Conservation (phyloP, 92 coral and sea anemone genomes). For the Metridium senile region DNA sequence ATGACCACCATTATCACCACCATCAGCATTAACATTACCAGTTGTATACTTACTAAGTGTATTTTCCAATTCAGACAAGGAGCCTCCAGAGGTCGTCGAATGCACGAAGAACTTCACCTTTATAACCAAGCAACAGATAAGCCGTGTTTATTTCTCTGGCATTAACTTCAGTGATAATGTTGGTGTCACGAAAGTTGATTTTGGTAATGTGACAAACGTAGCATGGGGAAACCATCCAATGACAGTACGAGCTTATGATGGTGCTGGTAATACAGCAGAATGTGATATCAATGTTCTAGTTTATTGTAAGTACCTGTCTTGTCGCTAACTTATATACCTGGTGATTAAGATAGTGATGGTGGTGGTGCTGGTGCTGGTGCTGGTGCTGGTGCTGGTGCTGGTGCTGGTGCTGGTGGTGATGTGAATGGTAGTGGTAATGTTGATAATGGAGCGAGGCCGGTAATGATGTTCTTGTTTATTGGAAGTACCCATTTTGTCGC, state of each 20-base stretch:
- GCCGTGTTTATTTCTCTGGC: constrained; percentile 24
- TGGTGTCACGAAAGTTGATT: constrained; percentile 27
- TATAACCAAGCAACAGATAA: constrained; percentile 19
- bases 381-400: background rate
- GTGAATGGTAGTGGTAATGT: background rate
- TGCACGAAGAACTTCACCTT: constrained; percentile 35
- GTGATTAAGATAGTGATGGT: background rate
- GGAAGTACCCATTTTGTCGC: background rate
- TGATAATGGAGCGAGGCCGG: background rate
- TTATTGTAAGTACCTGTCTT: constrained; percentile 39
- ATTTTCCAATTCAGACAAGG: constrained; percentile 22
- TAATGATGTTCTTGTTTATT: background rate
- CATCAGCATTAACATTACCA: too few species aligned
- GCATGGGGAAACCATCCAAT: constrained; percentile 34
- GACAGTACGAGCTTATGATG: constrained; percentile 33
- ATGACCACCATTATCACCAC: too few species aligned
- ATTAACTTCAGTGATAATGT: constrained; percentile 39
- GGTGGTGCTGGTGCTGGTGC: background rate
- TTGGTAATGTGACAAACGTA: constrained; percentile 26
- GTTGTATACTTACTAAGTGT: too few species aligned
- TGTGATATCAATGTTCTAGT: constrained; percentile 22
- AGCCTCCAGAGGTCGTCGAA: constrained; percentile 27
- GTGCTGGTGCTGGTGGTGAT: background rate
- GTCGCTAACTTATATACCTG: background rate
- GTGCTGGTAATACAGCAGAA: constrained; percentile 35